Conservation (phyloP, 2,888 invertebrate genomes). For the Pyrochroa serraticornis region DNA sequence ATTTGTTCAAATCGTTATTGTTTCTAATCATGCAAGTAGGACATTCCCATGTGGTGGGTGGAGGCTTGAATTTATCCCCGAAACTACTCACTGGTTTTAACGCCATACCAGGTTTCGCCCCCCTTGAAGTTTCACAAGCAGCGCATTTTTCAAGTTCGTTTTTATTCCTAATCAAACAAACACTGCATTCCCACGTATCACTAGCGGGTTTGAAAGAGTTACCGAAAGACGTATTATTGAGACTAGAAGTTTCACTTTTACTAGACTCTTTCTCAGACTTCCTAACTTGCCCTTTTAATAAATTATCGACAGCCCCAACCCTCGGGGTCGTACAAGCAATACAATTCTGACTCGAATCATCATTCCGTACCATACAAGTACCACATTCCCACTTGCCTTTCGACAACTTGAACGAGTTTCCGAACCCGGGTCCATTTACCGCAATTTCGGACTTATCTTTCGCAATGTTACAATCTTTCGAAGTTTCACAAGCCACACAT, state of each 20-base stretch:
- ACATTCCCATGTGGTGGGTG: constrained; percentile 64
- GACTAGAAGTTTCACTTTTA: constrained; percentile 56
- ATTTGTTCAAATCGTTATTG: constrained; percentile 56
- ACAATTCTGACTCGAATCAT: constrained; percentile 58
- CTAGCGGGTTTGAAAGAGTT: constrained; percentile 60
- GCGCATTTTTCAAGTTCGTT: constrained; percentile 58
- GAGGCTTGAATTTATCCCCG: constrained; percentile 54
- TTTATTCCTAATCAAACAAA: constrained; percentile 65
- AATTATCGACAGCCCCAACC: background rate
- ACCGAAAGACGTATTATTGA: constrained; percentile 43
- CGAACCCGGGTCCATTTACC: constrained; percentile 43
- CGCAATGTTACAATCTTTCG: background rate
- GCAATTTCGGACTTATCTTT: constrained; percentile 5
- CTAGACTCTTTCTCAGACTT: constrained; percentile 47
- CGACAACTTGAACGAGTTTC: constrained; percentile 34
- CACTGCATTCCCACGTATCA: constrained; percentile 62
- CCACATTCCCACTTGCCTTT: constrained; percentile 61
- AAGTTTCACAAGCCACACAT: constrained; percentile 63
- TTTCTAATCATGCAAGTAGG: constrained; percentile 65
- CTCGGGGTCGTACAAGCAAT: constrained; percentile 60
- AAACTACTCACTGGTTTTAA: constrained; percentile 27
- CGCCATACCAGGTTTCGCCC: background rate
- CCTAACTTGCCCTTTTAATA: too few relatives aligned
- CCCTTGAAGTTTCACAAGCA: constrained; percentile 61
- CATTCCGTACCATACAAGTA: constrained; percentile 63